Conservation (phyloP, 2,888 invertebrate genomes). For the Archips xylosteana region DNA sequence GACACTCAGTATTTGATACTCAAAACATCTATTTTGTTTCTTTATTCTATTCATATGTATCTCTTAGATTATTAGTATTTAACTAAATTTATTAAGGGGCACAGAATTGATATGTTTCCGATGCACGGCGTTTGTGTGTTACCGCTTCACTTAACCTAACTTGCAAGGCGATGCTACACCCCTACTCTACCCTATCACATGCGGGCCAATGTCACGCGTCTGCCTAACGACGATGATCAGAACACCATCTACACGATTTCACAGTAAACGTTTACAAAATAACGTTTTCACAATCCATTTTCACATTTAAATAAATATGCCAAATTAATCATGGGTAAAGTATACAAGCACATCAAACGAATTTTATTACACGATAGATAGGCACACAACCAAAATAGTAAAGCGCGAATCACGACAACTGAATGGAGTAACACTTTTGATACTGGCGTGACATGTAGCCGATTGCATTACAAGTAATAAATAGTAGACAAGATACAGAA, state of each 20-base stretch:
- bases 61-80: constrained; percentile 81
- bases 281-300: constrained; percentile 56
- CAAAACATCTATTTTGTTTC: constrained; percentile 79
- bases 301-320: constrained; percentile 8
- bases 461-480: constrained; percentile 74
- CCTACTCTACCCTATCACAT: constrained; percentile 82
- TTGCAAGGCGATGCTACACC: constrained; percentile 84
- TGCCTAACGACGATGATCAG: constrained; percentile 61
- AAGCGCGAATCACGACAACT: constrained; percentile 68
- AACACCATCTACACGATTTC: constrained; percentile 74
- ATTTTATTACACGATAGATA: constrained; percentile 45
- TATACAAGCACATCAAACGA: constrained; percentile 12
- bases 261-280: constrained; percentile 76
- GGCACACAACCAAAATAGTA: constrained; percentile 56
- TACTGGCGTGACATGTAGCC: constrained; percentile 82
- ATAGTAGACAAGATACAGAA: constrained; percentile 82
- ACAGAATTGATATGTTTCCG: constrained; percentile 93
- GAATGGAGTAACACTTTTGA: constrained; percentile 56
- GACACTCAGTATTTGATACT: constrained; percentile 84
- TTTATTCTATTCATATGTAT: constrained; percentile 82
- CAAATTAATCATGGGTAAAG: background rate
- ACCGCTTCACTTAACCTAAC: constrained; percentile 85
- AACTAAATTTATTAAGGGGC: constrained; percentile 89
- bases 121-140: constrained; percentile 89
- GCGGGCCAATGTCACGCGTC: constrained; percentile 82